These are phyloP conservation scores for Leptodactylus fallax DNA, from an alignment of 2,797 vertebrate genomes.

Conservation along the genomic window DNA sequence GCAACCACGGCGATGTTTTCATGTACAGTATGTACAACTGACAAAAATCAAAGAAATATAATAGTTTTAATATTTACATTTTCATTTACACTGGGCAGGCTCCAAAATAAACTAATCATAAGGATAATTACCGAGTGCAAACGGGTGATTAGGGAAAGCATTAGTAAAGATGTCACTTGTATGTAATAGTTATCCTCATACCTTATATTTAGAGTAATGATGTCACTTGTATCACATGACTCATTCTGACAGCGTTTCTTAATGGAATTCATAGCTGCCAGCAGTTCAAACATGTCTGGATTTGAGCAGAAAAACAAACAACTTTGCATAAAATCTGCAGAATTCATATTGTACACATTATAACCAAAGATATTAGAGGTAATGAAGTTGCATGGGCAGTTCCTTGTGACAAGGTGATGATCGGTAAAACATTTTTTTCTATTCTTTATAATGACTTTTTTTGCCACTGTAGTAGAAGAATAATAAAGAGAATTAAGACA, in stretches of 20 bases:
- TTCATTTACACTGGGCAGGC: neutral
- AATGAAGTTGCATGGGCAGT: neutral
- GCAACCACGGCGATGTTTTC: neutral
- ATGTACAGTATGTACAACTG: neutral
- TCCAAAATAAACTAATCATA: neutral
- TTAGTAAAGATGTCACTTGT: neutral
- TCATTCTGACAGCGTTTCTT: conserved; percentile 1
- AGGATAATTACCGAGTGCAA: neutral
- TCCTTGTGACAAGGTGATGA: neutral
- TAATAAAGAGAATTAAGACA: neutral
- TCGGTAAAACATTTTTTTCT: neutral
- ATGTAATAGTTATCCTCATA: neutral
- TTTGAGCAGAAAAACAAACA: conserved; percentile 13
- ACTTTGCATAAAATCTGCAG: conserved; percentile 1
- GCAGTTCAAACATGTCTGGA: neutral
- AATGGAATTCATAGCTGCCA: conserved; percentile 17
- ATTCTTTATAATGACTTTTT: neutral
- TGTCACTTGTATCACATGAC: conserved; percentile 16
- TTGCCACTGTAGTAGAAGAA: neutral
- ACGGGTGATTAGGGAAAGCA: neutral
- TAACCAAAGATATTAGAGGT: neutral
- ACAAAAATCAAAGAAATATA: neutral
- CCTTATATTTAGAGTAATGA: neutral
- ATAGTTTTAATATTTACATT: neutral
- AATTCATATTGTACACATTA: neutral